Percentiles rank a stretch among this genome's conserved stretches.
Evolutionary conservation across 2,113 vertebrate genomes (phyloP).

Genomic region (Indri indri): DNA sequence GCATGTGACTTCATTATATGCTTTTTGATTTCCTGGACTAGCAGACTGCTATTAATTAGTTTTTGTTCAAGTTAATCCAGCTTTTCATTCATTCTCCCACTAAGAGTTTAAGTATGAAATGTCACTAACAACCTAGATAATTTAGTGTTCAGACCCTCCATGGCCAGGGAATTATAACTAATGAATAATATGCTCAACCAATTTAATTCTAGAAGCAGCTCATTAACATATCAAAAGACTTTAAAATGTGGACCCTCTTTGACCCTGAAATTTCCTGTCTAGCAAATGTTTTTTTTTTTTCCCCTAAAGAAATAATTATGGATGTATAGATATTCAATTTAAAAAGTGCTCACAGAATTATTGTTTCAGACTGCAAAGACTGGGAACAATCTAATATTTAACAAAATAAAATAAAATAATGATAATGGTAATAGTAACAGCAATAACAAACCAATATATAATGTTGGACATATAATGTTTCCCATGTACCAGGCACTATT

Average conservation of each 20-base stretch:
- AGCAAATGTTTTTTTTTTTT: background rate
- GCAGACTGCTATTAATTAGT: slow-evolving; percentile 57
- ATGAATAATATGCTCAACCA: slow-evolving; percentile 66
- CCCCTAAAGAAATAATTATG: slow-evolving; percentile 58
- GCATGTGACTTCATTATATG: slow-evolving; percentile 31
- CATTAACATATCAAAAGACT: slow-evolving; percentile 76
- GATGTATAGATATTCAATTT: background rate
- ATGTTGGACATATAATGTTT: background rate
- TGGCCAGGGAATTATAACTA: slow-evolving; percentile 38
- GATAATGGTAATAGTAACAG: background rate
- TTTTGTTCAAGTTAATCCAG: slow-evolving; percentile 64
- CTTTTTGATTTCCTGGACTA: slow-evolving; percentile 49
- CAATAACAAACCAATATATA: background rate
- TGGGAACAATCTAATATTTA: background rate
- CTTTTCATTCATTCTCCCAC: slow-evolving; percentile 45
- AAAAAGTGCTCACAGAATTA: background rate
- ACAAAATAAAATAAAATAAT: background rate
- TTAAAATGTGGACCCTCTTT: slow-evolving; percentile 44
- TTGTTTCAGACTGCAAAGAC: background rate
- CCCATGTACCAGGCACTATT: too few relatives aligned
- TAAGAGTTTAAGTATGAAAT: slow-evolving; percentile 55
- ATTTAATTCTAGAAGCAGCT: slow-evolving; percentile 41
- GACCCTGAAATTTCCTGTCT: slow-evolving; percentile 71
- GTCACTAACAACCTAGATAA: slow-evolving; percentile 57
- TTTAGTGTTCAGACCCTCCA: slow-evolving; percentile 43